Conservation (phyloP, 2,113 vertebrate species). For the Lipophrys pholis region DNA sequence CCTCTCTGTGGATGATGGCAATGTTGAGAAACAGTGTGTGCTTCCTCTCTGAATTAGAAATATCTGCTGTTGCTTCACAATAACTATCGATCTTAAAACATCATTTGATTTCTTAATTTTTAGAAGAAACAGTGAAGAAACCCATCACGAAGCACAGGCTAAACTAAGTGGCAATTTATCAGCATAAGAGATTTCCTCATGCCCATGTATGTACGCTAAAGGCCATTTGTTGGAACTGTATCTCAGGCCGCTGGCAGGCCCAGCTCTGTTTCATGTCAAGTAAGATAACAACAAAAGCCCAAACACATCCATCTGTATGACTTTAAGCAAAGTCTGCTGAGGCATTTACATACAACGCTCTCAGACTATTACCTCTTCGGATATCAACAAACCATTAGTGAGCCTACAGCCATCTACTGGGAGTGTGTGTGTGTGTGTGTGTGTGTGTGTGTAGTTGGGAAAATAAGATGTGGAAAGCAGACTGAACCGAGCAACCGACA, state of each 20-base stretch:
- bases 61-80: background rate
- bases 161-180: conserved; percentile 9
- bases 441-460: conserved; percentile 21
- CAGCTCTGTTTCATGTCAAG: conserved; percentile 50
- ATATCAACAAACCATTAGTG: conserved; percentile 57
- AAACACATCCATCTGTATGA: conserved; percentile 43
- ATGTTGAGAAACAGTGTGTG: background rate
- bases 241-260: conserved; percentile 6
- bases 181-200: background rate
- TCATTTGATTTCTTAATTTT: conserved; percentile 1
- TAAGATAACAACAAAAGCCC: conserved; percentile 36
- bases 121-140: conserved; percentile 2
- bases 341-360: conserved; percentile 27
- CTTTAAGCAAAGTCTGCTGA: conserved; percentile 28
- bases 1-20: conserved; percentile 1
- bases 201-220: background rate
- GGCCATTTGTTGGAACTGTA: conserved; percentile 8
- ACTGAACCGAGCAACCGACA: conserved; percentile 54
- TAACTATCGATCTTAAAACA: background rate
- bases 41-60: background rate
- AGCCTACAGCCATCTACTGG: conserved; percentile 33
- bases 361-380: conserved; percentile 36
- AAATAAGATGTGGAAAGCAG: conserved; percentile 56
- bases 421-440: conserved; percentile 10
- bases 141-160: background rate